Percentiles rank a stretch among this genome's conserved stretches.
Evolutionary conservation across 2,113 vertebrate species (phyloP).

Genomic region (Rhinolophus sinicus): DNA sequence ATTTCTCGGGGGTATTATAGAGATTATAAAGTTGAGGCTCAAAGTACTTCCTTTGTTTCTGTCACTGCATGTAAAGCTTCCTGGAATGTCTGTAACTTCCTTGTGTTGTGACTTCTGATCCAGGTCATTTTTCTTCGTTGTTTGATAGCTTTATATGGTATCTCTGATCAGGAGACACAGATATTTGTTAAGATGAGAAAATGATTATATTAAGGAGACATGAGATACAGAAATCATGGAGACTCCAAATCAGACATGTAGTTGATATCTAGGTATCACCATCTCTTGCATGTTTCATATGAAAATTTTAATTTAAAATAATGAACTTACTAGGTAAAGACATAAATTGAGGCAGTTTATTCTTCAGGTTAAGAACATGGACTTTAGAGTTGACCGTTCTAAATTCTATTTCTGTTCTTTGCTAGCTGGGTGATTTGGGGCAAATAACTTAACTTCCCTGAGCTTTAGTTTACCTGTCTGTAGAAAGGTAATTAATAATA

Average conservation of each 20-base stretch:
- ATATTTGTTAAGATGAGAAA: not conserved
- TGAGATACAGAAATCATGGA: not conserved
- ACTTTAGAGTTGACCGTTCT: not conserved
- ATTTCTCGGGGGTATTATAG: not conserved
- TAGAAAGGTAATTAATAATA: not conserved
- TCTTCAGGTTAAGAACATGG: not conserved
- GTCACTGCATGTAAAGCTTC: not conserved
- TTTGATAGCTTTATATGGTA: not conserved
- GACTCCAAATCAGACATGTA: not conserved
- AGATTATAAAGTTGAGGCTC: not conserved
- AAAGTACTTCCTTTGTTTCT: constrained; percentile 15
- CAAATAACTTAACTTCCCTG: not conserved
- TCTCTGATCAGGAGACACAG: not conserved
- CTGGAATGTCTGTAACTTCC: not conserved
- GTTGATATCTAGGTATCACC: not conserved
- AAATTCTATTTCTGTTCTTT: not conserved
- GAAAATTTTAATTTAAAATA: constrained; percentile 43
- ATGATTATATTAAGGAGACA: not conserved
- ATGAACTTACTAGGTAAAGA: not conserved
- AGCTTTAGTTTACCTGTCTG: not conserved
- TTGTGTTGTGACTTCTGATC: not conserved
- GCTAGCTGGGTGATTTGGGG: not conserved
- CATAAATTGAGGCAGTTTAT: not conserved
- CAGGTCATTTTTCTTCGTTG: not conserved
- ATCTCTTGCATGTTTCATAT: not conserved